Percentiles rank a stretch among this genome's conserved stretches.
These are phyloP conservation scores for Sciurus vulgaris DNA, from an alignment of 2,797 vertebrate species.

Conservation along the genomic window DNA sequence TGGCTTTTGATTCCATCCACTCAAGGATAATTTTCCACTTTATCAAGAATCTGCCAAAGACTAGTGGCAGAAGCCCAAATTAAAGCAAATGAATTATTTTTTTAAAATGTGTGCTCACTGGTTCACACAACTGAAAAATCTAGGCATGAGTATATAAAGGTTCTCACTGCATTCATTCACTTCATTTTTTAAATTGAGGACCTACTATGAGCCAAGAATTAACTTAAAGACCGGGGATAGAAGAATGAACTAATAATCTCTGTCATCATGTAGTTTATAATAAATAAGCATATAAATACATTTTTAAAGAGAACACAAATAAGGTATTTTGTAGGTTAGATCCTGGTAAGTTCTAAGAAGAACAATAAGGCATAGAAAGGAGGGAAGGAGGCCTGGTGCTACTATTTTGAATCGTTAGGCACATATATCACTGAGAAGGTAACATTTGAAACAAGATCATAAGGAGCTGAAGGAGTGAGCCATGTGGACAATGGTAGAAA, in stretches of 20 bases:
- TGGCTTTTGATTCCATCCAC: neutral
- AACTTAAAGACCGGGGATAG: neutral
- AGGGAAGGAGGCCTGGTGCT: neutral
- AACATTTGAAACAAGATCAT: neutral
- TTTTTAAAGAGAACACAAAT: neutral
- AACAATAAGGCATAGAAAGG: neutral
- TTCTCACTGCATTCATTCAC: neutral
- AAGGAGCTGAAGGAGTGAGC: neutral
- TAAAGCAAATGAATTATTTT: neutral
- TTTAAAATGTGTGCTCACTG: neutral
- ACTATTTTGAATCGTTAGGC: neutral
- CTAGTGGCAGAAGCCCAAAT: neutral
- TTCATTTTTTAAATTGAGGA: constrained; percentile 8
- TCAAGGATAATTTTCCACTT: neutral
- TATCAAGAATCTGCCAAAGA: neutral
- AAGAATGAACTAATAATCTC: neutral
- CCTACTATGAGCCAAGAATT: neutral
- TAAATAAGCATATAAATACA: neutral
- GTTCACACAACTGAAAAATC: neutral
- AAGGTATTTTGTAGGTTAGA: neutral
- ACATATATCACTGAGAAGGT: neutral
- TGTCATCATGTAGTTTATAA: neutral
- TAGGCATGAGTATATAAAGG: neutral
- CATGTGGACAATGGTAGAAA: neutral
- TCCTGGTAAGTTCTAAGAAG: neutral